Conservation (phyloP, 2,888 invertebrate genomes). For the Ganaspis brasiliensis region DNA sequence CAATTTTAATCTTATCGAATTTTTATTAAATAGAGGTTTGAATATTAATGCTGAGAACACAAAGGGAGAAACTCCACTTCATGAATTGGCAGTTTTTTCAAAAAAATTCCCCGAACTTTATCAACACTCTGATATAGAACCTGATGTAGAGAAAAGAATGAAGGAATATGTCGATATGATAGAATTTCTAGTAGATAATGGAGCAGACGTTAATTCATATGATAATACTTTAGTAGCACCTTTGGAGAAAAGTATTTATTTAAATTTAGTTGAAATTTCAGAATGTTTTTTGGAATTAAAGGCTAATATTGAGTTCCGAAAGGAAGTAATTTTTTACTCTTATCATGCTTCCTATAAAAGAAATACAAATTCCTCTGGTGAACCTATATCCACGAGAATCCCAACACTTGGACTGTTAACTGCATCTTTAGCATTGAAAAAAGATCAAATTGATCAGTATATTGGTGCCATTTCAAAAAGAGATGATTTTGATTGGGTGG, state of each 20-base stretch:
- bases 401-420: neutral
- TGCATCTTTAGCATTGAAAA: neutral
- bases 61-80: neutral
- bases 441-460: neutral
- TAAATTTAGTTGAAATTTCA: neutral
- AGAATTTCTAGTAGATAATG: neutral
- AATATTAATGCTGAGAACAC: neutral
- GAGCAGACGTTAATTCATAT: neutral
- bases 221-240: neutral
- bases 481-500: neutral
- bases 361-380: too few relatives aligned
- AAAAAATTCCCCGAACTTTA: neutral
- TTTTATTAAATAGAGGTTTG: neutral
- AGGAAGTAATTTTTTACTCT: neutral
- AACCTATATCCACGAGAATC: neutral
- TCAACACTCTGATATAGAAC: neutral
- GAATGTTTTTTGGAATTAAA: slow-evolving; percentile 12
- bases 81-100: neutral
- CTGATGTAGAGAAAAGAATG: neutral
- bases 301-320: neutral
- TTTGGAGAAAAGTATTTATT: neutral
- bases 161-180: neutral
- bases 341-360: neutral
- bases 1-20: neutral
- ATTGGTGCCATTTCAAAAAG: neutral